phyloP scores from a whole-genome alignment of 1,140 invertebrate genomes.

The Orussus abietinus region DNA sequence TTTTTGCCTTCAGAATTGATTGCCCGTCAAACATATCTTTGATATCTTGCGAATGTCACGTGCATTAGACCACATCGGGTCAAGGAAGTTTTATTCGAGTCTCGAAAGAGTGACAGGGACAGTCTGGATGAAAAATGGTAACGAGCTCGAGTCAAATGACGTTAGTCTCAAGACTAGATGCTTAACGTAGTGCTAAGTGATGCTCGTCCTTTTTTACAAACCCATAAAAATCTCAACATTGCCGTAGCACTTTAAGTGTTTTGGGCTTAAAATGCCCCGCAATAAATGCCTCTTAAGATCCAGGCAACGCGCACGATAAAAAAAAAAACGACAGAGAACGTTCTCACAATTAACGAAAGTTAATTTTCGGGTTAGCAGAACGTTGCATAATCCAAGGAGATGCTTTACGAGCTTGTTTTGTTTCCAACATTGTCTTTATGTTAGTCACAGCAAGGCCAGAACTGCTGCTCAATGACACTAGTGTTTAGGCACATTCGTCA shows the following conservation, averaged over 20 bases:
- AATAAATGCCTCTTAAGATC: too few relatives aligned
- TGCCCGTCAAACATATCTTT: too few relatives aligned
- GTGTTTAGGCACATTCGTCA: constrained; percentile 14
- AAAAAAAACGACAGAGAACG: constrained; percentile 19
- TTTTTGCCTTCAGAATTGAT: too few relatives aligned
- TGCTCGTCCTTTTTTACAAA: background rate
- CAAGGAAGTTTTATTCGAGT: too few relatives aligned
- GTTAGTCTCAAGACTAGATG: background rate
- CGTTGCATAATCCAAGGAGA: constrained; percentile 17
- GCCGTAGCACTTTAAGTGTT: background rate
- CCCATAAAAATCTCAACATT: background rate
- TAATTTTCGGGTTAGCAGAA: constrained; percentile 31
- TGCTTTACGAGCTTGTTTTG: constrained; percentile 19
- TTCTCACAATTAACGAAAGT: constrained; percentile 37
- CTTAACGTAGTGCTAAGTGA: background rate
- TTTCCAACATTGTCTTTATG: constrained; percentile 14
- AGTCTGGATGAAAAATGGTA: too few relatives aligned
- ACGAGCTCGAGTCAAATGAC: background rate
- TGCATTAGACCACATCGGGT: too few relatives aligned
- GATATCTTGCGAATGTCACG: too few relatives aligned
- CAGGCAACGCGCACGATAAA: too few relatives aligned
- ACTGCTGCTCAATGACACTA: constrained; percentile 11
- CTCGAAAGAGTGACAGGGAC: too few relatives aligned
- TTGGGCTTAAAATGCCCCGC: too few relatives aligned
- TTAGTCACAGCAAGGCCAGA: constrained; percentile 26